Evolutionary conservation across 2,888 invertebrate genomes (phyloP).

Genomic region (Pseudeuparius sepicola): DNA sequence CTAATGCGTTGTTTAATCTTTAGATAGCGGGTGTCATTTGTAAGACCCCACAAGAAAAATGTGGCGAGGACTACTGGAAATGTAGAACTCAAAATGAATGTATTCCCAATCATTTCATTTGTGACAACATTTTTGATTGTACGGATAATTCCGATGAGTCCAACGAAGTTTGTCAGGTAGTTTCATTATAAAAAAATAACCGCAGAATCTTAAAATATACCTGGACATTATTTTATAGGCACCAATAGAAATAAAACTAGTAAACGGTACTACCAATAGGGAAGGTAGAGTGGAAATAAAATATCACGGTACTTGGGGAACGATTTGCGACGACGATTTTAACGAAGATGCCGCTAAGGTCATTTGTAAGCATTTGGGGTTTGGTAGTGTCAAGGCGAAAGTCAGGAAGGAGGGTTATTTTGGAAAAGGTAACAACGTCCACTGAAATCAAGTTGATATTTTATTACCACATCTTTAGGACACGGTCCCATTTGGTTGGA

Average conservation of each 20-base stretch:
- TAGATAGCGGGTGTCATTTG: constrained; percentile 54
- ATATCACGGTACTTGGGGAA: constrained; percentile 62
- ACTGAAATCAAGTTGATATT: too few relatives aligned
- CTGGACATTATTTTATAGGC: constrained; percentile 37
- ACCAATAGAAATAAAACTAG: constrained; percentile 49
- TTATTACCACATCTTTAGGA: too few relatives aligned
- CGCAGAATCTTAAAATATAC: too few relatives aligned
- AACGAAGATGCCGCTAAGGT: constrained; percentile 54
- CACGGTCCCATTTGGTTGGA: constrained; percentile 62
- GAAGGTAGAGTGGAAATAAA: constrained; percentile 64
- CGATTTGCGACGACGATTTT: constrained; percentile 71
- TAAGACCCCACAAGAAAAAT: constrained; percentile 47
- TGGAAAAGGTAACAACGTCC: constrained; percentile 38
- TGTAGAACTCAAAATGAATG: constrained; percentile 52
- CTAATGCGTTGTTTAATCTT: too few relatives aligned
- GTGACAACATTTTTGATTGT: constrained; percentile 56
- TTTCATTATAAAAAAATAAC: too few relatives aligned
- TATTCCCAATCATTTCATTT: constrained; percentile 51
- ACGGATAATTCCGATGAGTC: constrained; percentile 55
- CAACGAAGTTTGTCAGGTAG: constrained; percentile 48
- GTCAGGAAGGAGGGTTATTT: constrained; percentile 45
- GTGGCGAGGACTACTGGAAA: constrained; percentile 51
- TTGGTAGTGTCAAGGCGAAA: constrained; percentile 38
- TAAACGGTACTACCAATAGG: constrained; percentile 43
- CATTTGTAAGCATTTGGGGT: constrained; percentile 49